A percentile compares a stretch with the other conserved stretches of the same genome.
phyloP scores from a whole-genome alignment of 2,797 vertebrate species.

The Delichon dasypus region DNA sequence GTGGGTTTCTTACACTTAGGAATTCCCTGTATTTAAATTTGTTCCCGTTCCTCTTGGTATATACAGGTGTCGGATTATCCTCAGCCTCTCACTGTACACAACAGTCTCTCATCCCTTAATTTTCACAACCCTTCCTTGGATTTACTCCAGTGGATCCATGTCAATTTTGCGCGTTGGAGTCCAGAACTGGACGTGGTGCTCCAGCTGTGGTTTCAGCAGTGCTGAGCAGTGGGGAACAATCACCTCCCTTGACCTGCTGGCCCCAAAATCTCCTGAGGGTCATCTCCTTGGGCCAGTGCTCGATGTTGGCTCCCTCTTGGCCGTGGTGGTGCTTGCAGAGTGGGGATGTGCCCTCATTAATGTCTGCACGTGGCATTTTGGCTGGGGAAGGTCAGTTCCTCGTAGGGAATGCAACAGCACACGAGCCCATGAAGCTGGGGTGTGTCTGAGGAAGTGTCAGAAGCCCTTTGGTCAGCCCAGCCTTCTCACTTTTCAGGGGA shows the following conservation, averaged over 20 bases:
- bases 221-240: background rate
- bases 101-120: background rate
- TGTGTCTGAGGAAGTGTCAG: background rate
- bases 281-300: background rate
- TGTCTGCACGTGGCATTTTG: background rate
- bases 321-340: background rate
- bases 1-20: accelerated
- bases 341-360: accelerated
- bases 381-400: background rate
- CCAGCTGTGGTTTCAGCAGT: background rate
- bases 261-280: background rate
- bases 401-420: accelerated
- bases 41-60: accelerated
- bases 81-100: background rate
- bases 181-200: accelerated
- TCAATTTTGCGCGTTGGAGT: background rate
- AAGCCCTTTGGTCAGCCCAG: background rate
- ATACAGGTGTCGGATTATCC: background rate
- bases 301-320: background rate
- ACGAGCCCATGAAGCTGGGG: accelerated
- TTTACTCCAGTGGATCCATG: background rate
- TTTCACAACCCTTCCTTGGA: background rate
- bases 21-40: background rate
- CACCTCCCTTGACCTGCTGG: background rate
- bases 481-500: background rate